Base-by-base conservation (phyloP, 2,888 invertebrate species). In the Lepidocyrtinus sp. region DNA sequence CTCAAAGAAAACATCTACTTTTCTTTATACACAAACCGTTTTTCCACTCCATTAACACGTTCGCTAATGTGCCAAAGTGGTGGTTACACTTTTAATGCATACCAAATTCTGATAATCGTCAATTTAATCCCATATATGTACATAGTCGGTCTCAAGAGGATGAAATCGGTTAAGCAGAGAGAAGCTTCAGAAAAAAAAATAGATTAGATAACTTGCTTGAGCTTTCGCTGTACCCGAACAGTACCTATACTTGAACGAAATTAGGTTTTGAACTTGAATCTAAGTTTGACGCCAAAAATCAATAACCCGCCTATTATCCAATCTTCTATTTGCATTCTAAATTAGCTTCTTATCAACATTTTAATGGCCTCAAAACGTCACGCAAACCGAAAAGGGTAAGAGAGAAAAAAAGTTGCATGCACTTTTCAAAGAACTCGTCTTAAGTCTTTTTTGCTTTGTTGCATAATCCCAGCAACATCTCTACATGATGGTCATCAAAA, bases 21-120 rank as follows among this genome's bases (percentile, higher is more conserved):
- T 36, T n/a, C 21, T 21, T 9, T 50, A 59, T 36, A 59, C 3
- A 21, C 19, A 21, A 59, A 59, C 59, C 59, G 59, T 59, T 59
- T 59, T 21, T 59, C 21, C 22, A 50, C 5, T 59, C 59, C 59
- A 59, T 59, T 59, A 21, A 21, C 59, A 59, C 59, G 59, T 22
- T 59, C 59, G 59, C 59, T 59, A 59, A 59, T 59, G 59, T 59
- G 59, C 21, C n/a, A 59, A 59, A 59, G 59, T 59, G 59, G 59
- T 59, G 59, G 59, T 59, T 59, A 22, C 59, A 59, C 59, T 59
- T 59, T 59, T 59, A 59, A 21, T 59, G 59, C 59, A 59, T 59
- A 59, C 59, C 59, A 21, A 59, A 59, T 59, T 59, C 59, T 19
- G 59, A 21, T 59, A 15, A 59, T 59, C 59, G 22, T 21, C 21